Percentiles rank a stretch among this genome's conserved stretches.
Conservation (phyloP, 2,888 invertebrate genomes). For the Agrochola lychnidis region DNA sequence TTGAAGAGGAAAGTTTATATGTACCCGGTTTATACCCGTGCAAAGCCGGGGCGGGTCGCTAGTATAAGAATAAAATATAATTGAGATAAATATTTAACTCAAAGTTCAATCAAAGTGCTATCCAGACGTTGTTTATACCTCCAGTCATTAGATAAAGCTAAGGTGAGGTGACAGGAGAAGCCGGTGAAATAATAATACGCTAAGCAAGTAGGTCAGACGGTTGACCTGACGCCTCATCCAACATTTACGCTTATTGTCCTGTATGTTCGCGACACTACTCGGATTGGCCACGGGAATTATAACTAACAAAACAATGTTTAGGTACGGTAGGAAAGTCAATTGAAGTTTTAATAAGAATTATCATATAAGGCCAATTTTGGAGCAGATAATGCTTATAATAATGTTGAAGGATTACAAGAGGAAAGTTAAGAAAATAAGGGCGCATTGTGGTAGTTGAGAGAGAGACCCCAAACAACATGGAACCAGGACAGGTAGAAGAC, state of each 20-base stretch:
- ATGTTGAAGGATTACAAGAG: neutral
- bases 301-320: slow-evolving; percentile 4
- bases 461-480: too few relatives aligned
- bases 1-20: too few relatives aligned
- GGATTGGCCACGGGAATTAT: slow-evolving; percentile 13
- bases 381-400: too few relatives aligned
- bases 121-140: slow-evolving; percentile 22
- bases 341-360: neutral
- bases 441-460: neutral
- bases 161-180: slow-evolving; percentile 45
- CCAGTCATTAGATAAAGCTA: slow-evolving; percentile 40
- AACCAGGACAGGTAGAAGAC: too few relatives aligned
- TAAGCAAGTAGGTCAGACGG: slow-evolving; percentile 69
- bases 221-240: slow-evolving; percentile 70
- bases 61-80: too few relatives aligned
- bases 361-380: neutral
- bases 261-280: slow-evolving; percentile 7
- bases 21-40: too few relatives aligned
- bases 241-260: slow-evolving; percentile 72
- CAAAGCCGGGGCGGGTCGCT: too few relatives aligned
- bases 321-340: neutral
- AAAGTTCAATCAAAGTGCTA: neutral
- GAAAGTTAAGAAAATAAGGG: neutral
- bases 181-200: slow-evolving; percentile 63
- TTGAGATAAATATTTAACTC: neutral